A percentile compares a stretch with the other conserved stretches of the same genome.
Conservation (phyloP, 2,888 invertebrate genomes). For the Nephrotoma appendiculata region DNA sequence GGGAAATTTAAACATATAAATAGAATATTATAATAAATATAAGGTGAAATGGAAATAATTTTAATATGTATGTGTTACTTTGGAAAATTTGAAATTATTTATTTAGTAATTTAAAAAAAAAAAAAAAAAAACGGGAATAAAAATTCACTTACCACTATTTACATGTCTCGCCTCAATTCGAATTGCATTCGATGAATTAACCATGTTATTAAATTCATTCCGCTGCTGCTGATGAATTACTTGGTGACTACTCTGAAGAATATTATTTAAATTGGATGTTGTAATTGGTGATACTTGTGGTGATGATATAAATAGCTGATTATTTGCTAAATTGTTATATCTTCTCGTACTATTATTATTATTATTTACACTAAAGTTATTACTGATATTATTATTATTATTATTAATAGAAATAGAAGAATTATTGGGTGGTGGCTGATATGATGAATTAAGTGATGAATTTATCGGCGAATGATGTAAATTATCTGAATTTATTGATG, state of each 20-base stretch:
- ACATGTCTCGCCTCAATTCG: background rate
- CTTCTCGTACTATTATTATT: slow-evolving; percentile 8
- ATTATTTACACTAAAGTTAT: slow-evolving; percentile 8
- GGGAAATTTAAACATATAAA: background rate
- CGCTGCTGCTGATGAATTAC: slow-evolving; percentile 4
- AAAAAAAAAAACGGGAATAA: background rate
- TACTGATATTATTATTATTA: slow-evolving; percentile 5
- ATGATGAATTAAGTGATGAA: background rate
- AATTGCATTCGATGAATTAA: background rate
- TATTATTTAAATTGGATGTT: background rate
- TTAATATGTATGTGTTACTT: background rate
- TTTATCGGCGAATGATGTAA: slow-evolving; percentile 1
- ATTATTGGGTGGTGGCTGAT: background rate
- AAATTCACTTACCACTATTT: slow-evolving; percentile 3
- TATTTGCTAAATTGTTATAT: slow-evolving; percentile 8
- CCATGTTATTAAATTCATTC: background rate
- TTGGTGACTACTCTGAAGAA: background rate
- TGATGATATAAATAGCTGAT: slow-evolving; percentile 8
- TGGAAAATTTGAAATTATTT: background rate
- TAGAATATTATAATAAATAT: background rate
- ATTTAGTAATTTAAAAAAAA: background rate
- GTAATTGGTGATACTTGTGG: slow-evolving; percentile 8
- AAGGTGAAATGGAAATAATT: background rate
- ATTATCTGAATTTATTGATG: slow-evolving; percentile 13
- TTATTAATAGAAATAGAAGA: background rate